phyloP scores from a whole-genome alignment of 2,797 vertebrate genomes.

The Brotogeris chrysoptera region DNA sequence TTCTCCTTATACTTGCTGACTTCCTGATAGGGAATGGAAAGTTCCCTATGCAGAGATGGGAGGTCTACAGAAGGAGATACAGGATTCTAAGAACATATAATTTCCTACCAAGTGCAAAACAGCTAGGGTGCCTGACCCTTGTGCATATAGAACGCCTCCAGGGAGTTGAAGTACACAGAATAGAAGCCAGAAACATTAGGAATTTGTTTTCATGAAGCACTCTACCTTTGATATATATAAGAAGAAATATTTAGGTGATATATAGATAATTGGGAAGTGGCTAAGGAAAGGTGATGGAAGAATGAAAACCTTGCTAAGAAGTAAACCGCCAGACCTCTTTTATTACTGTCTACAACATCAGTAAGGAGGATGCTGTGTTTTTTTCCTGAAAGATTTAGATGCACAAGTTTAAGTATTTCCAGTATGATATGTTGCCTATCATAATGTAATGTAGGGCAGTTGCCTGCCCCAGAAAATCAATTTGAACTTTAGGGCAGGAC shows the following conservation, averaged over 20 bases:
- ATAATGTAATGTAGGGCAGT: neutral
- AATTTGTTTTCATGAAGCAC: neutral
- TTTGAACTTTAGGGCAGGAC: neutral
- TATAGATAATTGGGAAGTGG: neutral
- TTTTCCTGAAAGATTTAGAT: neutral
- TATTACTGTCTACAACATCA: neutral
- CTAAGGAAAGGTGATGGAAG: neutral
- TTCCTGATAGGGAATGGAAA: neutral
- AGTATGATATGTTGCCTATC: neutral
- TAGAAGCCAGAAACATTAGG: neutral
- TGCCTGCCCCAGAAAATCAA: neutral
- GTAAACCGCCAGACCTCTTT: neutral
- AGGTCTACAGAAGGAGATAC: neutral
- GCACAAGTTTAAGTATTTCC: neutral
- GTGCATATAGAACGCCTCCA: neutral
- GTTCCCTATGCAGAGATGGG: neutral
- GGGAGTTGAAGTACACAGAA: neutral
- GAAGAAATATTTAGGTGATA: neutral
- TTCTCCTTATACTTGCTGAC: neutral
- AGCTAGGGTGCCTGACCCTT: neutral
- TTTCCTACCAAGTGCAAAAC: neutral
- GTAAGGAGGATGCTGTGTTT: neutral
- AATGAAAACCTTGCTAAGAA: neutral
- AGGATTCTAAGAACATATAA: neutral
- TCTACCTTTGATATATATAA: neutral